These are phyloP conservation scores for Venusia cambrica DNA, from an alignment of 2,888 invertebrate species.

Conservation along the genomic window DNA sequence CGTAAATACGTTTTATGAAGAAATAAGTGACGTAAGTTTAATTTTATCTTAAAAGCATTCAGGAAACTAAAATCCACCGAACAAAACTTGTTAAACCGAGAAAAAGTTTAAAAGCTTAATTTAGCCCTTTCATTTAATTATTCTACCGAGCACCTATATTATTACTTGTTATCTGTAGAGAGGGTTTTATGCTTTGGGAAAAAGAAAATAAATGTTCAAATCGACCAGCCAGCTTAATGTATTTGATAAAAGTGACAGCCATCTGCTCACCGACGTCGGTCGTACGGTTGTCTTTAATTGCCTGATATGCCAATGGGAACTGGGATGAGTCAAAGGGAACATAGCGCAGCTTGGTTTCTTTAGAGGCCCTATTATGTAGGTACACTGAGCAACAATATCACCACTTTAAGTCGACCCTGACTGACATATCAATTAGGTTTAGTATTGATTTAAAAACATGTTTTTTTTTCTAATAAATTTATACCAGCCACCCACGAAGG, in stretches of 20 bases:
- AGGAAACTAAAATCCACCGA: no score
- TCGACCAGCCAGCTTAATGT: conserved; percentile 75
- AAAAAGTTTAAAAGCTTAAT: conserved; percentile 53
- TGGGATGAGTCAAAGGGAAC: conserved; percentile 25
- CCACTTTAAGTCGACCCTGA: no score
- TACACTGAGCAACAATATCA: no score
- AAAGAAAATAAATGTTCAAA: conserved; percentile 67
- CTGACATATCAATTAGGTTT: no score
- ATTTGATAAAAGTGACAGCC: conserved; percentile 78
- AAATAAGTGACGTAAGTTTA: no score
- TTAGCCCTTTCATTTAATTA: conserved; percentile 70
- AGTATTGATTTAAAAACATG: no score
- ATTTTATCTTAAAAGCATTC: no score
- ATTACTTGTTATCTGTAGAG: conserved; percentile 74
- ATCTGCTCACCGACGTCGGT: conserved; percentile 71
- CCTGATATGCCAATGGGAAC: conserved; percentile 65
- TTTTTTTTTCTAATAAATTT: no score
- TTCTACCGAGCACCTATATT: conserved; percentile 65
- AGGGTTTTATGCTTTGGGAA: conserved; percentile 60
- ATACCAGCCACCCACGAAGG: no score
- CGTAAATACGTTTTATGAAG: no score
- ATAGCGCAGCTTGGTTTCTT: conserved; percentile 34
- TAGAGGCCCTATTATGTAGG: no score
- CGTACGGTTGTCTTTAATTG: conserved; percentile 67
- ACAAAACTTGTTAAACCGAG: conserved; percentile 11